phyloP scores from a whole-genome alignment of 2,113 vertebrate species.

The Apaloderma vittatum region DNA sequence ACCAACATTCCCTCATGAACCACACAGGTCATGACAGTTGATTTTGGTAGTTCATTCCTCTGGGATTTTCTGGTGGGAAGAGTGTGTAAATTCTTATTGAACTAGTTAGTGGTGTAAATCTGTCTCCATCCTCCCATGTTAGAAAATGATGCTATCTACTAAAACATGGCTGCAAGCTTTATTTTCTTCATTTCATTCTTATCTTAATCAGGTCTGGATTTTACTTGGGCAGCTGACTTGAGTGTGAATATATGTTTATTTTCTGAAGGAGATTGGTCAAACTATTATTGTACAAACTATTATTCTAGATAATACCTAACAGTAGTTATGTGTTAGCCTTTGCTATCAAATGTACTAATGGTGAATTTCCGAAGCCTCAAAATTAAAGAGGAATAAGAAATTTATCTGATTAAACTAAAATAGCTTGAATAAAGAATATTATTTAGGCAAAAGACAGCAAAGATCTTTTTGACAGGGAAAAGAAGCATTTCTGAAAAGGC shows the following conservation, averaged over 20 bases:
- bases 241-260: background rate
- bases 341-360: background rate
- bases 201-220: background rate
- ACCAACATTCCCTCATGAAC: background rate
- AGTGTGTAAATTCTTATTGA: background rate
- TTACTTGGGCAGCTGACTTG: background rate
- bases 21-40: background rate
- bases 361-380: background rate
- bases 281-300: background rate
- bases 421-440: background rate
- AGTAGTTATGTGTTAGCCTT: background rate
- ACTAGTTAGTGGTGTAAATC: background rate
- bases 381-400: conserved; percentile 16
- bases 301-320: background rate
- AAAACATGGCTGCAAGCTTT: background rate
- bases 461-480: background rate
- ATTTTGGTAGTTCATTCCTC: background rate
- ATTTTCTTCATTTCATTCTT: background rate
- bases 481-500: background rate
- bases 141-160: background rate
- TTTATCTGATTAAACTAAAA: background rate
- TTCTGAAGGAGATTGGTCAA: background rate
- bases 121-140: background rate
- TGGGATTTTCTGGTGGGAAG: background rate
- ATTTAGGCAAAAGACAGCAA: background rate